Evolutionary conservation across 1,140 invertebrate species (phyloP).

Genomic region (Telenomus remus): DNA sequence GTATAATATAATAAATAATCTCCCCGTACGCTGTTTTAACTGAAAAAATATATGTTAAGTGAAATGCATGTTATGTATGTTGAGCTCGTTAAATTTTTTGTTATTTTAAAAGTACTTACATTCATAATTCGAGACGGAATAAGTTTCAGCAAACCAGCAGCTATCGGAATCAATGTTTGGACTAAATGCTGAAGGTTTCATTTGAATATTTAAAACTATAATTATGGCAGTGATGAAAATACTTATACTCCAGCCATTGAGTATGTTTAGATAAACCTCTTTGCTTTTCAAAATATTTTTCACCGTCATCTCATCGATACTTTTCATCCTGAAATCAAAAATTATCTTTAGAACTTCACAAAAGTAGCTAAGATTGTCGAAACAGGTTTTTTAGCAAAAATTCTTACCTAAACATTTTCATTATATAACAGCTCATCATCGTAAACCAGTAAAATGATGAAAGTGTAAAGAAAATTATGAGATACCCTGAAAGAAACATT

Average conservation of each 20-base stretch:
- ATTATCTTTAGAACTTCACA: no score
- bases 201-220: neutral
- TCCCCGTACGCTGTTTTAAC: neutral
- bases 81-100: no score
- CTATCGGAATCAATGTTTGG: neutral
- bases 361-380: no score
- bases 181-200: neutral
- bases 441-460: conserved; percentile 25
- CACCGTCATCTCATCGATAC: neutral
- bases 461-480: conserved; percentile 11
- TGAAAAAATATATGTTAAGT: no score
- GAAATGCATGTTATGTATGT: no score
- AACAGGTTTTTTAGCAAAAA: neutral
- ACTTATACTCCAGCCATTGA: neutral
- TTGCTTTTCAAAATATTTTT: conserved; percentile 1
- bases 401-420: conserved; percentile 12
- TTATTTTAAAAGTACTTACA: neutral
- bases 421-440: conserved; percentile 11
- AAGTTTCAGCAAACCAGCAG: neutral
- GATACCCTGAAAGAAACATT: conserved; percentile 5
- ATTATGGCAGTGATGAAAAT: neutral
- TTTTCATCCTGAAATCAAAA: no score
- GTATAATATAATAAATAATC: neutral
- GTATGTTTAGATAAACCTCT: neutral
- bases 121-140: neutral